Evolutionary conservation across 2,888 invertebrate genomes (phyloP), one percentile per base, ranked within the genome.

Genomic region (Epirrhoe tristata): DNA sequence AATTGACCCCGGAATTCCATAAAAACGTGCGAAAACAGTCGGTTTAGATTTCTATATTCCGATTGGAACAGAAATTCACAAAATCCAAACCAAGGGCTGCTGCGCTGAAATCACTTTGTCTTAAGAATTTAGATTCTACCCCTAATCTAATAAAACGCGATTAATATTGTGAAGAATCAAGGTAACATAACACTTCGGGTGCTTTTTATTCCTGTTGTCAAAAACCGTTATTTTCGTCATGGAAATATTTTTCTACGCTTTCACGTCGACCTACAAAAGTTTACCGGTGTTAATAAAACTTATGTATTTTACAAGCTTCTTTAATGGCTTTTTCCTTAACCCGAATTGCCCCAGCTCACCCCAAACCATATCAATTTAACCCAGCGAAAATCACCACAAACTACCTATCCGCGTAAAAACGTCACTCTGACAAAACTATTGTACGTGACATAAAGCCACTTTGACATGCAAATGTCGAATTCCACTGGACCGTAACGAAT

Each of bases 331-430:
- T 6, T n/a, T 51, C 61, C 32, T 46, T 54, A 43, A 43, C 66
- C 60, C 39, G 39, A 58, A 34, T 36, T 32, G 50, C 56, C 63
- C 56, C 16, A 52, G 31, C 36, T 46, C 43, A 8, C 64, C 62
- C 57, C 53, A 59, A 66, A 43, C 53, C 51, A 58, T 66, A 66
- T 66, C 69, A 69, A 63, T 58, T 62, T 58, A 64, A 58, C 24
- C 54, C 52, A 24, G 14, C 66, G 58, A 46, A 69, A 69, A 69
- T 66, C 43, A 62, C 58, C 64, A 51, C 58, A 48, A 64, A 61
- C 61, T 58, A 48, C 51, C 55, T 54, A 39, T 50, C 48, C 61
- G 63, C 54, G 58, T 66, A 48, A 62, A 70, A 67, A 65, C 63
- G 63, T 62, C 67, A 63, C 58, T 60, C 58, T 58, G 57, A 39